These are phyloP conservation scores for Leptoclinus maculatus DNA, from an alignment of 2,797 vertebrate species.

Conservation along the genomic window DNA sequence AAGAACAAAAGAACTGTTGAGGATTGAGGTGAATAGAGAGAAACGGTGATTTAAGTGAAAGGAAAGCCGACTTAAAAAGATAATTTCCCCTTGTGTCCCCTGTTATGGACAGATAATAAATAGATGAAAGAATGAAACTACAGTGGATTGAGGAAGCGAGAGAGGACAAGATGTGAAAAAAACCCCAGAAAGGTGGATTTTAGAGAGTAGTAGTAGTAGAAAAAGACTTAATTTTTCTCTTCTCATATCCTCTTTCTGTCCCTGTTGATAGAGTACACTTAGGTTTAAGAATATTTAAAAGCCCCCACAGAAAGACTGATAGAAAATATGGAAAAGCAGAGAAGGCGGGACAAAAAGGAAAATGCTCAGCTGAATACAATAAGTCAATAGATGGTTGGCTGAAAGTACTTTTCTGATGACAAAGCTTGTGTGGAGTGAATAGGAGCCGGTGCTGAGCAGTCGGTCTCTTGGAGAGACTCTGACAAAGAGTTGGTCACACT, in stretches of 20 bases:
- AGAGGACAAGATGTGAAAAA: not conserved
- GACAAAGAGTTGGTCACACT: conserved; percentile 21
- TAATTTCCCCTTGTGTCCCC: not conserved
- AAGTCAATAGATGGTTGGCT: conserved; percentile 11
- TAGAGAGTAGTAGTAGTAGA: no score
- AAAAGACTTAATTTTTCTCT: not conserved
- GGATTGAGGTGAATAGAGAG: not conserved
- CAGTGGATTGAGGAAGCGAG: not conserved
- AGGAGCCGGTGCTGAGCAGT: not conserved
- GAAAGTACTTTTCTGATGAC: conserved; percentile 36
- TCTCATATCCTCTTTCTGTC: not conserved
- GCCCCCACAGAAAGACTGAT: not conserved
- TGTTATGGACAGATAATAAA: not conserved
- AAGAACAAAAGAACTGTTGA: not conserved
- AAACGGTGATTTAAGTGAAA: conserved; percentile 2
- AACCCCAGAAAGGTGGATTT: conserved; percentile 10
- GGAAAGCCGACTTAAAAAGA: not conserved
- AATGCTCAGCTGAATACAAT: conserved; percentile 40
- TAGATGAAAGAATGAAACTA: not conserved
- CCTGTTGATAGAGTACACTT: not conserved
- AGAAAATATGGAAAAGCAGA: conserved; percentile 11
- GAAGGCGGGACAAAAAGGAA: conserved; percentile 29
- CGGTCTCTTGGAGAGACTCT: conserved; percentile 16
- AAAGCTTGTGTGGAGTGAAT: conserved; percentile 34
- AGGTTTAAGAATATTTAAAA: conserved; percentile 19